Evolutionary conservation across 2,797 vertebrate species (phyloP), one percentile per base, ranked within the genome.

Genomic region (Pelodytes ibericus): DNA sequence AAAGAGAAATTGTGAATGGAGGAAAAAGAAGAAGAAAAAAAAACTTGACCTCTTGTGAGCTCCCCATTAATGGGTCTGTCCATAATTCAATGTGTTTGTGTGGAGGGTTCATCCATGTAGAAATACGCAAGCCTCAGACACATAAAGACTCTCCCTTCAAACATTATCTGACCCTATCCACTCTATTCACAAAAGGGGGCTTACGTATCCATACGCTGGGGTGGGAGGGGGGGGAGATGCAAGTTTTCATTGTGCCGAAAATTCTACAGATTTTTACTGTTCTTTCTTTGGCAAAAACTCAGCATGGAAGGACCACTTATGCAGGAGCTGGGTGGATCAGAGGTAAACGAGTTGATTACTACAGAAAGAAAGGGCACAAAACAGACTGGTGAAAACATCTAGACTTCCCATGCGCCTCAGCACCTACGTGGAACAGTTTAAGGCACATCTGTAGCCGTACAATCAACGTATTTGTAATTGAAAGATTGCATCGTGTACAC

Each of bases 81-180:
- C 91, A 93, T 92, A 93, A 93, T 92, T 93, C 91, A 92, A 89
- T 92, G 90, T 92, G 81, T 87, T 86, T 90, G 91, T 93, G 90
- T 93, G 90, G 86, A 89, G 84, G n/a, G 82, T 85, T 89, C 91
- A 92, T 83, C 90, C 90, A 92, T 89, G 92, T 92, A 90, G 91
- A 94, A 93, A 92, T 83, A 86, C 88, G 89, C 86, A 89, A 88
- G 91, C 86, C 87, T 85, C 87, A 85, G 89, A 93, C 84, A 91
- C 90, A 90, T 83, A 92, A 91, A 90, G 88, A 85, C 89, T 87
- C 85, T 88, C 88, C 87, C 89, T 91, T 92, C 90, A 91, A 91
- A 93, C 90, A 90, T 90, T 90, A 91, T 91, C 88, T 92, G 91
- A 91, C 92, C 91, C 90, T 90, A 89, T 86, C 88, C 88, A 88